A percentile compares a stretch with the other conserved stretches of the same genome.
Evolutionary conservation across 2,888 invertebrate species (phyloP).

Genomic region (Tachystola acroxantha): DNA sequence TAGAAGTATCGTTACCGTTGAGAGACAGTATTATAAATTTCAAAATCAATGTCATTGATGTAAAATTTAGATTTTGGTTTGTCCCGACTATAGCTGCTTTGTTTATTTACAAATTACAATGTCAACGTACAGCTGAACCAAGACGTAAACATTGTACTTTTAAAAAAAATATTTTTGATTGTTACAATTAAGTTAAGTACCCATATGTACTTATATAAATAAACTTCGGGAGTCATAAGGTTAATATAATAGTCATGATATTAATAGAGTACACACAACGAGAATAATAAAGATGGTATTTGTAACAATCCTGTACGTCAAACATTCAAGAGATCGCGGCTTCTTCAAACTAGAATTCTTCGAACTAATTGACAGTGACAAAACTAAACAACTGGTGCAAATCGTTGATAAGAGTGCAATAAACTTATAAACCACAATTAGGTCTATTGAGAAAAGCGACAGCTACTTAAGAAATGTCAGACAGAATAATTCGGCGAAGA

Average conservation of each 20-base stretch:
- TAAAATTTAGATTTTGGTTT: too few species aligned
- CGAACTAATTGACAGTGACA: background rate
- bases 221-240: too few species aligned
- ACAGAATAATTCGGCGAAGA: background rate
- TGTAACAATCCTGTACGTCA: background rate
- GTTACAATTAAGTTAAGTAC: too few species aligned
- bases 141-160: too few species aligned
- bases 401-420: slow-evolving; percentile 5
- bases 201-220: too few species aligned
- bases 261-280: background rate
- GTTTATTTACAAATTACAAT: too few species aligned
- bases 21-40: too few species aligned
- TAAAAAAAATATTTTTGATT: too few species aligned
- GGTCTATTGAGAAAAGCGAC: slow-evolving; percentile 4
- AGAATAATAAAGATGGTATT: background rate
- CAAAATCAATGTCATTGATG: too few species aligned
- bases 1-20: background rate
- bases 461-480: background rate
- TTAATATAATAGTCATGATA: background rate
- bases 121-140: too few species aligned
- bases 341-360: background rate
- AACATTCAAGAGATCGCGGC: background rate
- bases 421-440: slow-evolving; percentile 10
- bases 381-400: background rate
- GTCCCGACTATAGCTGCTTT: too few species aligned